Conservation (phyloP, 1,140 invertebrate genomes). For the Drosophila azteca region DNA sequence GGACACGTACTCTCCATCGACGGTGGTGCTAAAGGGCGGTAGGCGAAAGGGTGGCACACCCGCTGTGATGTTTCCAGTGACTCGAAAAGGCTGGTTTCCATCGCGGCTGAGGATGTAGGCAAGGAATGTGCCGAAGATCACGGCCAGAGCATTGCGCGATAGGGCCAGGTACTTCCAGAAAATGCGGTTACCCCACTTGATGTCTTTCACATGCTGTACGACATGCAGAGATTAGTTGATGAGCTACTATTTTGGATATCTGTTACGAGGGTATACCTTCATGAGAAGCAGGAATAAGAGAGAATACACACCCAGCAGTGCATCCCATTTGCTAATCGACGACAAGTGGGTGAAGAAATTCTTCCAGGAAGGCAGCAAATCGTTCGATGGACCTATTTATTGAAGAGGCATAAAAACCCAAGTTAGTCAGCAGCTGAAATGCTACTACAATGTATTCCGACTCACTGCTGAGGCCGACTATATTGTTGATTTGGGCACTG, state of each 20-base stretch:
- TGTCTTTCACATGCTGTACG: conserved; percentile 88
- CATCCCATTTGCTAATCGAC: conserved; percentile 85
- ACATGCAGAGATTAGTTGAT: neutral
- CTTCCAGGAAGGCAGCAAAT: conserved; percentile 86
- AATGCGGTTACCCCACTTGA: conserved; percentile 84
- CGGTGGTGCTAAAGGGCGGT: conserved; percentile 87
- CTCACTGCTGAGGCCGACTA: conserved; percentile 88
- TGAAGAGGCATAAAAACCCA: neutral
- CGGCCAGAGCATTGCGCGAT: conserved; percentile 90
- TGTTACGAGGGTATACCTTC: conserved; percentile 84
- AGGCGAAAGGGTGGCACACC: conserved; percentile 87
- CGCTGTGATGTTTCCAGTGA: conserved; percentile 87
- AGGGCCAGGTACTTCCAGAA: conserved; percentile 93
- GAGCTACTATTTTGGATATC: conserved; percentile 50
- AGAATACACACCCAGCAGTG: conserved; percentile 85
- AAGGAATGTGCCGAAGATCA: conserved; percentile 88
- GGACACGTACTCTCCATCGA: conserved; percentile 81
- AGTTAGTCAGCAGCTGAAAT: neutral
- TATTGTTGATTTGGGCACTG: conserved; percentile 91
- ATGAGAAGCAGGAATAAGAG: conserved; percentile 86
- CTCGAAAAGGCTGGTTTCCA: conserved; percentile 86
- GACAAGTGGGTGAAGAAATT: conserved; percentile 85
- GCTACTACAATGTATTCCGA: neutral
- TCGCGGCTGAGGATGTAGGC: conserved; percentile 87
- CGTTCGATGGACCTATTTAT: conserved; percentile 83